Evolutionary conservation across 2,888 invertebrate genomes (phyloP).

Genomic region (Oscheius sp.): DNA sequence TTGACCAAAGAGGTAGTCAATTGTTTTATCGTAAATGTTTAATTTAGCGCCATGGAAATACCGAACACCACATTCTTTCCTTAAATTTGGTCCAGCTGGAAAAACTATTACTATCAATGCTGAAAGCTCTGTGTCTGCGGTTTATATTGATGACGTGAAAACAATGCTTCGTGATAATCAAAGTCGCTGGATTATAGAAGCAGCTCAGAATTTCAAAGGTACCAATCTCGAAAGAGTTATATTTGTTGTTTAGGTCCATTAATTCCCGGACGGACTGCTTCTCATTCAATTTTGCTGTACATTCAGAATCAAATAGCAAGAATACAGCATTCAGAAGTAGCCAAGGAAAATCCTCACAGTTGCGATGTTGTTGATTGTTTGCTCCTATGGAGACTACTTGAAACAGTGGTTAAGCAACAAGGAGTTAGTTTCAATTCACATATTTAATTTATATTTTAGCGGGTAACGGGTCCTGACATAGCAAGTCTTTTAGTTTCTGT

Average conservation of each 20-base stretch:
- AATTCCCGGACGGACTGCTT: conserved; percentile 44
- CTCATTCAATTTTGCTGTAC: conserved; percentile 56
- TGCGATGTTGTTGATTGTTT: conserved; percentile 58
- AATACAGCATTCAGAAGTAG: conserved; percentile 39
- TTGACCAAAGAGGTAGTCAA: conserved; percentile 19
- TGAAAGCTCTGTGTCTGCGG: conserved; percentile 39
- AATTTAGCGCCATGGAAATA: conserved; percentile 41
- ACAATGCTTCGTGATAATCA: conserved; percentile 33
- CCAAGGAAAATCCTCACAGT: conserved; percentile 34
- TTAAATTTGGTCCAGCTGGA: conserved; percentile 43
- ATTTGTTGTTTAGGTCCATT: conserved; percentile 39
- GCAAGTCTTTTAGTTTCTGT: conserved; percentile 55
- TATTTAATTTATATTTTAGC: conserved; percentile 38
- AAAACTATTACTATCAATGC: conserved; percentile 39
- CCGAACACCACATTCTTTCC: conserved; percentile 40
- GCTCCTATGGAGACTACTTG: conserved; percentile 65
- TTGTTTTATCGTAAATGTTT: background rate
- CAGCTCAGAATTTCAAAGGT: conserved; percentile 43
- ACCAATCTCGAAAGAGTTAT: background rate
- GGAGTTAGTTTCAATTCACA: conserved; percentile 47
- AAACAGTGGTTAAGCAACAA: conserved; percentile 66
- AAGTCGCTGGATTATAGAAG: conserved; percentile 36
- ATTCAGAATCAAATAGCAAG: conserved; percentile 62
- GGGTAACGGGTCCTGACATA: conserved; percentile 66
- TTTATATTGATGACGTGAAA: conserved; percentile 40